Conservation (phyloP, 2,113 vertebrate species). For the Phalacrocorax aristotelis region DNA sequence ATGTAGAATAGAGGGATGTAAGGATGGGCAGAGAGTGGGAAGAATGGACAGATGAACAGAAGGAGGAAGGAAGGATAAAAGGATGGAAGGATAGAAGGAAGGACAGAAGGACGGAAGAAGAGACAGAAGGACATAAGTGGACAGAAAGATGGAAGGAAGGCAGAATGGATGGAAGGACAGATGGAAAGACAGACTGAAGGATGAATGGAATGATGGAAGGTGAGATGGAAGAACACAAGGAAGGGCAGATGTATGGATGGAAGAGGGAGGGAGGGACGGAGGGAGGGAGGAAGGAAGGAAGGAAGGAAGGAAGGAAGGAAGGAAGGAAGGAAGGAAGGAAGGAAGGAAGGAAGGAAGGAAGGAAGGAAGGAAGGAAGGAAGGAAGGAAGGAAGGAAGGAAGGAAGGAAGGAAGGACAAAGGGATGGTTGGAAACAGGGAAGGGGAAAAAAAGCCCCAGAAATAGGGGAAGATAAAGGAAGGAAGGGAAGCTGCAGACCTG, state of each 20-base stretch:
- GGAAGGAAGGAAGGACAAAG: not conserved
- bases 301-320: not conserved
- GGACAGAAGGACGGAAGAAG: no score
- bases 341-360: no score
- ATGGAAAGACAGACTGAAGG: no score
- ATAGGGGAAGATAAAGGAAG: not conserved
- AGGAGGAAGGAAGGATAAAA: no score
- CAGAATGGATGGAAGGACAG: no score
- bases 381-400: no score
- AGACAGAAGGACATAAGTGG: no score
- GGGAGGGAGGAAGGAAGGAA: not conserved
- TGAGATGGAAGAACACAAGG: not conserved
- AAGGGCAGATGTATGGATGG: no score
- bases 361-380: no score
- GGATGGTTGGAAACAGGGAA: not conserved
- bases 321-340: not conserved
- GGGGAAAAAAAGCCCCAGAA: not conserved
- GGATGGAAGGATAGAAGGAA: no score
- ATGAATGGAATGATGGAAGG: no score
- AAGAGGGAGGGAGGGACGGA: no score
- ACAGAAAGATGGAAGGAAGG: not conserved
- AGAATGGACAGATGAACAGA: not conserved
- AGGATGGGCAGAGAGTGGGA: not conserved
- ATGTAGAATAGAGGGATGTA: not conserved
- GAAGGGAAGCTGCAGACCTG: not conserved